Conservation (phyloP, 2,888 invertebrate species). For the Erebia aethiops region DNA sequence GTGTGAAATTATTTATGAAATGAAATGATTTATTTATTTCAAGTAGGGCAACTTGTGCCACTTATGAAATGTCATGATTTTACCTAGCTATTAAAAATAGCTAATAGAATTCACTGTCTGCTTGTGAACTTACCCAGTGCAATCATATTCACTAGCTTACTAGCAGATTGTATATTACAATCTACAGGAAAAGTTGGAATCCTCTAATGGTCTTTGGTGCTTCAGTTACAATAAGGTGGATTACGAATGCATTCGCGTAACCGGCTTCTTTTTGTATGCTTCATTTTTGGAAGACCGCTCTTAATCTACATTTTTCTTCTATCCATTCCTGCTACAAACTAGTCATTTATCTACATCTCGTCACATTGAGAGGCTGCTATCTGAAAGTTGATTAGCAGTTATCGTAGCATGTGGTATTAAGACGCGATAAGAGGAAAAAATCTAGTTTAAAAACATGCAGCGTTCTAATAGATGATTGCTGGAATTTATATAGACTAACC, state of each 20-base stretch:
- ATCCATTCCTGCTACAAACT: slow-evolving; percentile 22
- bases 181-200: too few species aligned
- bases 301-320: not conserved
- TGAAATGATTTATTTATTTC: too few species aligned
- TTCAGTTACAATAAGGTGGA: too few species aligned
- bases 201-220: too few species aligned
- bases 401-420: slow-evolving; percentile 8
- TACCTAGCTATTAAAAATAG: too few species aligned
- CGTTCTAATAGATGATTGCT: slow-evolving; percentile 1
- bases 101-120: too few species aligned
- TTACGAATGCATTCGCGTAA: not conserved
- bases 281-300: not conserved
- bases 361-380: slow-evolving; percentile 34
- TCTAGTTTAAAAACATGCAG: slow-evolving; percentile 11
- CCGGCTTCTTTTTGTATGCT: not conserved
- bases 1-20: too few species aligned
- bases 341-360: slow-evolving; percentile 37
- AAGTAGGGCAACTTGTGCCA: too few species aligned
- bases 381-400: slow-evolving; percentile 32
- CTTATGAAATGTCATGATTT: too few species aligned
- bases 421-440: slow-evolving; percentile 18
- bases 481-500: not conserved
- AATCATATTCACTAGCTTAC: too few species aligned
- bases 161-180: not conserved
- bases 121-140: too few species aligned